These are phyloP conservation scores for Pedionomus torquatus DNA, from an alignment of 2,113 vertebrate genomes.

Conservation along the genomic window DNA sequence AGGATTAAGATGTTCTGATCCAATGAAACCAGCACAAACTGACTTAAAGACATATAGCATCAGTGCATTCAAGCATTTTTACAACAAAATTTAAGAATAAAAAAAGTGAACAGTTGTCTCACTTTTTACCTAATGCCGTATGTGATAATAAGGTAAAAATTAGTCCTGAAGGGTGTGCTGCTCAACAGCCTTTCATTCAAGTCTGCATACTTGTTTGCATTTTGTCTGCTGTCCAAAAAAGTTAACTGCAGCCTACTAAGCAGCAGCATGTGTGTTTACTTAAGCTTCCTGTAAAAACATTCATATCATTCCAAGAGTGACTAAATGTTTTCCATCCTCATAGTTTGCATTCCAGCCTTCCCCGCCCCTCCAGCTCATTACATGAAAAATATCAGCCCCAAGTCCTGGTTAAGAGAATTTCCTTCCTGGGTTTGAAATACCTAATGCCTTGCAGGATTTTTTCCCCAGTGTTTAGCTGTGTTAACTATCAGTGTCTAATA, in stretches of 20 bases:
- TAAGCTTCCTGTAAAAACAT: slow-evolving; percentile 88
- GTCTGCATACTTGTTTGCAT: slow-evolving; percentile 73
- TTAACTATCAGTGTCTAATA: neutral
- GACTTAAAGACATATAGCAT: neutral
- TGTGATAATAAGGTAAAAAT: neutral
- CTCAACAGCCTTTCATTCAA: slow-evolving; percentile 71
- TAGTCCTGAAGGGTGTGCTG: slow-evolving; percentile 69
- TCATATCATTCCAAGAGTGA: slow-evolving; percentile 88
- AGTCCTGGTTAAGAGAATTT: slow-evolving; percentile 55
- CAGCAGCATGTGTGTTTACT: slow-evolving; percentile 82
- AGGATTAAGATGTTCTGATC: neutral
- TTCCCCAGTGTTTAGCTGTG: neutral
- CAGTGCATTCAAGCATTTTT: neutral
- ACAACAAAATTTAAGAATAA: neutral
- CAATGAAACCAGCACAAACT: neutral
- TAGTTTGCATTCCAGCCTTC: slow-evolving; percentile 82
- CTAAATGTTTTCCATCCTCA: slow-evolving; percentile 86
- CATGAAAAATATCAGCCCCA: slow-evolving; percentile 77
- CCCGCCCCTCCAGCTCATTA: slow-evolving; percentile 76
- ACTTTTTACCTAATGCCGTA: neutral
- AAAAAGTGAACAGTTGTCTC: neutral
- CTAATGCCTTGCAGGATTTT: neutral
- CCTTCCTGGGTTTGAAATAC: slow-evolving; percentile 64
- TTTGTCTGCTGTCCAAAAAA: slow-evolving; percentile 79
- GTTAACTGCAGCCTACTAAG: slow-evolving; percentile 77